Percentiles rank a stretch among this genome's conserved stretches.
phyloP scores from a whole-genome alignment of 53 echinoderm and acorn worm genomes.

The Stichopus horrens region DNA sequence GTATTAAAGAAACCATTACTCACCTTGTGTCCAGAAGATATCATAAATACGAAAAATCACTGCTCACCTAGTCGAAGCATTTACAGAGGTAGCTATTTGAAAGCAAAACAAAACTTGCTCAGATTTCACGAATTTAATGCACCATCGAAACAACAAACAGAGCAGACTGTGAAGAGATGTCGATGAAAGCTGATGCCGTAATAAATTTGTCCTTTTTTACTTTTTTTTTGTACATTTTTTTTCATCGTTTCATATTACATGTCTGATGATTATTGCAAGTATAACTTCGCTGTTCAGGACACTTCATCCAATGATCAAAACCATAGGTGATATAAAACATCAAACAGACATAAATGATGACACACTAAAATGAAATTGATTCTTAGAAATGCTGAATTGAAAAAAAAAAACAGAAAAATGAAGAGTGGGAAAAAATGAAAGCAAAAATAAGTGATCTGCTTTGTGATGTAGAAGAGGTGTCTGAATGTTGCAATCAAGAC shows the following conservation, averaged over 20 bases:
- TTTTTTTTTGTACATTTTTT: neutral
- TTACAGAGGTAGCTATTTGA: neutral
- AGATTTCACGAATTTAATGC: neutral
- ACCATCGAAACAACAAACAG: neutral
- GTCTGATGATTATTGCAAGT: neutral
- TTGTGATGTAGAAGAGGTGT: no score
- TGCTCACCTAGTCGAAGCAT: neutral
- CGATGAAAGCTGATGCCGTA: neutral
- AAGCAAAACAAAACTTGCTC: neutral
- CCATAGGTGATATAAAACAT: neutral
- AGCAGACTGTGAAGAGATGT: neutral
- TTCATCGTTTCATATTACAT: neutral
- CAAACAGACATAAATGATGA: neutral
- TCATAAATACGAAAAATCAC: neutral
- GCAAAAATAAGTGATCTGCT: no score
- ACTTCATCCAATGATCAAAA: neutral
- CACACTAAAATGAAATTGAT: neutral
- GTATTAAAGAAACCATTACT: neutral
- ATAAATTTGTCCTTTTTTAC: neutral
- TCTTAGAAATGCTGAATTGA: neutral
- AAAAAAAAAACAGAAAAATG: neutral
- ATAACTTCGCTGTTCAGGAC: neutral
- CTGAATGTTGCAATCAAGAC: no score
- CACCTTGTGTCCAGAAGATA: neutral
- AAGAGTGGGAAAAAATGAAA: no score